Base-by-base conservation (phyloP, 2,797 vertebrate genomes). In the Hafferia zeledoni region DNA sequence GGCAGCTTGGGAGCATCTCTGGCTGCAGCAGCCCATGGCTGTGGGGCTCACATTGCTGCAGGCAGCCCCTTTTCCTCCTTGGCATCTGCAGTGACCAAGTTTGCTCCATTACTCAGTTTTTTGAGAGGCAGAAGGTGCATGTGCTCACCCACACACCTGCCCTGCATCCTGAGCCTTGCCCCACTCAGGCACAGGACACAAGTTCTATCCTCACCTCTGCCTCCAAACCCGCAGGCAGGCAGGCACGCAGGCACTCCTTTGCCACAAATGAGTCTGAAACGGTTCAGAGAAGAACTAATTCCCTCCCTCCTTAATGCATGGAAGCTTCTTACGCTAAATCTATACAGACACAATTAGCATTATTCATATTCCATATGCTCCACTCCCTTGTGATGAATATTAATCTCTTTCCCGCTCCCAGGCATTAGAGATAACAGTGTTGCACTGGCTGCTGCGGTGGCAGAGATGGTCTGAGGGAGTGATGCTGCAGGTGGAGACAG, bases 361-460 rank as follows among this genome's bases (percentile, higher is more conserved):
- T 97, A 96, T 97, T 97, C 97, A 96, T 97, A 96, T 97, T 96
- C 96, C 96, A 97, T 97, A 97, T 96, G 97, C 96, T 96, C 87
- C 11, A 13, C 92, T 97, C 94, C 79, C 95, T 90, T 56, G 95
- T 94, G 96, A 95, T 96, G 96, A 97, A 97, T 97, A 97, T 97
- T 96, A 97, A 97, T 97, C 89, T 87, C 69, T 67, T 92, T 90
- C 90, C 82, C 0, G 67, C 95, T 95, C 84, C 49, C 77, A 83
- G 95, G 94, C 95, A 77, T 74, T 63, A 70, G 74, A 93, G 95
- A 96, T 96, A 97, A 94, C 44, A 2, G 82, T 22, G 0, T 10
- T 75, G 94, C 83, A 65, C 69, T 7, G 46, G 75, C 87, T 53
- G 77, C 89, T 78, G 71, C 19, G 1, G 83, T 37, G 77, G 87